Evolutionary conservation across 2,888 invertebrate species (phyloP), one percentile per base, ranked within the genome.

Genomic region (Thereva unica): DNA sequence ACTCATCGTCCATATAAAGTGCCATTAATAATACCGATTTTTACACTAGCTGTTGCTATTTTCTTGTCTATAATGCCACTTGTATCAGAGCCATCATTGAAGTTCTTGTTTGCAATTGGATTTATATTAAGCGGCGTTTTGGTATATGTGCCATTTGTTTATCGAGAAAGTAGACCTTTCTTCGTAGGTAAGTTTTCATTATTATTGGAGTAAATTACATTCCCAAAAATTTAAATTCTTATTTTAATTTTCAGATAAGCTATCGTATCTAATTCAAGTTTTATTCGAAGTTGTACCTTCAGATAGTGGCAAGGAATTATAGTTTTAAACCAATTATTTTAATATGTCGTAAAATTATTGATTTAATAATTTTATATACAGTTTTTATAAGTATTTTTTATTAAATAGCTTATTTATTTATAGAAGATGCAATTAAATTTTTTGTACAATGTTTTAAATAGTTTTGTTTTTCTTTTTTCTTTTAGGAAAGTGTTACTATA

Each of bases 41-140:
- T 92, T 69, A 89, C 92, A 64, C 80, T 92, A 42, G 68, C 86
- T 8, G 84, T 90, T 47, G 86, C 92, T 0, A 80, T 90, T 71
- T 91, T 90, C 76, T 82, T 93, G 49, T 87, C 91, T 9, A 80
- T 90, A 6, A 84, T 88, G 50, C 93, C 93, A 5, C 90, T 93
- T 52, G 81, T 90, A 6, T 85, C 88, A 61, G 87, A 91, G 70
- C 93, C 93, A 0, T 87, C 89, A 2, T 79, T 86, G 0, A 91
- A 91, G 78, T 92, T 92, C 77, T 80, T 93, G 4, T 87, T 90
- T 75, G 91, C 92, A 0, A 78, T 90, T 5, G 82, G 85, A 0
- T 92, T 92, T 76, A 86, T 92, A 66, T 73, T 88, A 0, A 72
- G 87, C 45, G 93, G 93, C 0, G 82, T 88, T 1, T 75, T 84